phyloP scores from a whole-genome alignment of 1,140 invertebrate species.

The Drosophila santomea region DNA sequence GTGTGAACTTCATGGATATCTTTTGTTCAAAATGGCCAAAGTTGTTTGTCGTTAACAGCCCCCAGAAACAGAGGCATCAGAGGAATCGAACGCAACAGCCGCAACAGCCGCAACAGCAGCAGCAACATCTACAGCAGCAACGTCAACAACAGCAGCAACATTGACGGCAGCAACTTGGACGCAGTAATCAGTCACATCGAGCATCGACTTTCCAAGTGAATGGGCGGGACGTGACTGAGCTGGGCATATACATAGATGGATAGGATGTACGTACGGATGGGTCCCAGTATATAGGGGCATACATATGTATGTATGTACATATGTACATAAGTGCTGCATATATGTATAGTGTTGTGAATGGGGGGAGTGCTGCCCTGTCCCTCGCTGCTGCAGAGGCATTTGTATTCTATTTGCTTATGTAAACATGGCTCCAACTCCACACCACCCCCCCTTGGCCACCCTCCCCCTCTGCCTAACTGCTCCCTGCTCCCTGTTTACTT shows the following conservation, averaged over 20 bases:
- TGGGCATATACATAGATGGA: slow-evolving; percentile 18
- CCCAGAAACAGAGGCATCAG: slow-evolving; percentile 1
- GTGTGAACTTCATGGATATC: slow-evolving; percentile 28
- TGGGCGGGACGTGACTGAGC: slow-evolving; percentile 76
- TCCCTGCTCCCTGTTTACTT: slow-evolving; percentile 70
- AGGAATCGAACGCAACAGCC: slow-evolving; percentile 3
- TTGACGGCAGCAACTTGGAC: slow-evolving; percentile 51
- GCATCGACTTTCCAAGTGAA: slow-evolving; percentile 81
- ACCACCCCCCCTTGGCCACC: not conserved
- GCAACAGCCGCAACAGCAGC: slow-evolving; percentile 23
- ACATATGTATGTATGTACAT: not conserved
- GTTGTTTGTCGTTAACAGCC: slow-evolving; percentile 75
- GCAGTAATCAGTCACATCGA: slow-evolving; percentile 82
- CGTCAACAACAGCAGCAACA: slow-evolving; percentile 29
- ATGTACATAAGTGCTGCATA: slow-evolving; percentile 14
- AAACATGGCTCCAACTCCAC: slow-evolving; percentile 57
- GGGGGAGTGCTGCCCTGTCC: slow-evolving; percentile 33
- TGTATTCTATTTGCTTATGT: slow-evolving; percentile 79
- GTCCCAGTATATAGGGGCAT: slow-evolving; percentile 23
- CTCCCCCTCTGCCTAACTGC: slow-evolving; percentile 42
- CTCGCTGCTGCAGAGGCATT: slow-evolving; percentile 48
- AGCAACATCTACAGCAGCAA: slow-evolving; percentile 17
- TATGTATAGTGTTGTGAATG: slow-evolving; percentile 1
- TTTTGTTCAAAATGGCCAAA: slow-evolving; percentile 74
- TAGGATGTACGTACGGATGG: slow-evolving; percentile 1